A percentile compares a stretch with the other conserved stretches of the same genome.
Evolutionary conservation across 2,888 invertebrate species (phyloP).

Genomic region (Hirtodrosophila histrioides): DNA sequence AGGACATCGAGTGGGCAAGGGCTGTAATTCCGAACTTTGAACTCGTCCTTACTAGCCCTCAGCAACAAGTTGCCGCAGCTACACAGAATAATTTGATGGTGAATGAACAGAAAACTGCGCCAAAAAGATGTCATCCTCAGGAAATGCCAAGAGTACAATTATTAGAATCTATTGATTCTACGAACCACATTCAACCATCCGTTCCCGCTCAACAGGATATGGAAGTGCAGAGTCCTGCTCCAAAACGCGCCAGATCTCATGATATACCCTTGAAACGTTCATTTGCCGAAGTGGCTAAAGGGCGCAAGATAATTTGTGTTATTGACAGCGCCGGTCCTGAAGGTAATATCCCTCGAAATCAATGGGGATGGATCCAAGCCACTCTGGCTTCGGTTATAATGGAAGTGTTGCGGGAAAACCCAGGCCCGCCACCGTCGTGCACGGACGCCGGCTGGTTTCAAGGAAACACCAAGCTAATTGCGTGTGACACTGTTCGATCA

Average conservation of each 20-base stretch:
- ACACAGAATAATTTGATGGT: conserved; percentile 18
- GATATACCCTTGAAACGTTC: neutral
- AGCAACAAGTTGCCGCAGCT: neutral
- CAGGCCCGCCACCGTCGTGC: conserved; percentile 28
- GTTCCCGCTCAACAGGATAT: neutral
- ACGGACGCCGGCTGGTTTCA: conserved; percentile 37
- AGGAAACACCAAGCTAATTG: conserved; percentile 23
- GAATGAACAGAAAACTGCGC: conserved; percentile 1
- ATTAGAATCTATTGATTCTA: neutral
- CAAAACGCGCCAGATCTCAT: neutral
- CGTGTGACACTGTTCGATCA: conserved; percentile 19
- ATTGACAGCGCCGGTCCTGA: conserved; percentile 21
- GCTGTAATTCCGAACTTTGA: conserved; percentile 19
- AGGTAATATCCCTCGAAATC: conserved; percentile 32
- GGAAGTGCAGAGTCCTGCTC: neutral
- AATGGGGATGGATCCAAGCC: conserved; percentile 39
- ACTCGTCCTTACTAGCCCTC: no score
- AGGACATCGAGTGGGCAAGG: conserved; percentile 33
- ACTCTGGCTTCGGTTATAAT: conserved; percentile 26
- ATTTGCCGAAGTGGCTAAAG: conserved; percentile 17
- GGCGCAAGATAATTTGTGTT: conserved; percentile 24
- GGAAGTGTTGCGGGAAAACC: conserved; percentile 22
- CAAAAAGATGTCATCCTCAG: neutral
- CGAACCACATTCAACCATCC: neutral
- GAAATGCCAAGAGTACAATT: neutral